Percentiles rank a stretch among this genome's conserved stretches.
phyloP scores from a whole-genome alignment of 2,113 vertebrate species.

The Ancistrus triradiatus region DNA sequence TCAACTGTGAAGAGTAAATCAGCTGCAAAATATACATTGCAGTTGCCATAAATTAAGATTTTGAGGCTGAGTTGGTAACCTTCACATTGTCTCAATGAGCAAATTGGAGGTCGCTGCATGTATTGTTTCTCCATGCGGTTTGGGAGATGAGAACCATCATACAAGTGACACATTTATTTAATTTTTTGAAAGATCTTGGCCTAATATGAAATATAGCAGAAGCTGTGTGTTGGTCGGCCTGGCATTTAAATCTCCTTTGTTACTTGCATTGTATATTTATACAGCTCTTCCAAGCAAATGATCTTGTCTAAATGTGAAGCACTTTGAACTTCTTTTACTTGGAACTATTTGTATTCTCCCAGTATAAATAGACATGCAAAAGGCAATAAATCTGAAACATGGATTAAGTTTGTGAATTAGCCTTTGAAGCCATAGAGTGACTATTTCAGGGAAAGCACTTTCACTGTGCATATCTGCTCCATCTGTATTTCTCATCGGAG shows the following conservation, averaged over 20 bases:
- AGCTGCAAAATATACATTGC: too few relatives aligned
- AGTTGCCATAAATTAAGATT: too few relatives aligned
- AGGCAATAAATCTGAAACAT: neutral
- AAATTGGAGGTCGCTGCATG: too few relatives aligned
- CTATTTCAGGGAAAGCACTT: neutral
- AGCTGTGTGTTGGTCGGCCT: neutral
- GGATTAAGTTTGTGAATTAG: neutral
- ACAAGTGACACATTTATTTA: neutral
- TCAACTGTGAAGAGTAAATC: too few relatives aligned
- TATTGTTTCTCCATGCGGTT: too few relatives aligned
- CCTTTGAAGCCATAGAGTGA: conserved; percentile 1
- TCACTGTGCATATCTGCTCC: conserved; percentile 2
- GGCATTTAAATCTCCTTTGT: neutral
- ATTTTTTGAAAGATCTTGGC: conserved; percentile 2
- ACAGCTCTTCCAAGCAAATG: neutral
- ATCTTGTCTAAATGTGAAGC: conserved; percentile 9
- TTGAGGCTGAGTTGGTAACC: too few relatives aligned
- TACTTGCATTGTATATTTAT: neutral
- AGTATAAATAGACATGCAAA: conserved; percentile 7
- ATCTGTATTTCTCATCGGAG: neutral
- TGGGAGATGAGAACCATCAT: neutral
- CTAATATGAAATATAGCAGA: neutral
- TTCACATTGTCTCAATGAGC: too few relatives aligned
- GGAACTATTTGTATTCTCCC: conserved; percentile 6
- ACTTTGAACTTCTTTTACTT: conserved; percentile 6